Evolutionary conservation across 2,888 invertebrate genomes (phyloP), one percentile per base, ranked within the genome.

Genomic region (Hydropsyche betteni): DNA sequence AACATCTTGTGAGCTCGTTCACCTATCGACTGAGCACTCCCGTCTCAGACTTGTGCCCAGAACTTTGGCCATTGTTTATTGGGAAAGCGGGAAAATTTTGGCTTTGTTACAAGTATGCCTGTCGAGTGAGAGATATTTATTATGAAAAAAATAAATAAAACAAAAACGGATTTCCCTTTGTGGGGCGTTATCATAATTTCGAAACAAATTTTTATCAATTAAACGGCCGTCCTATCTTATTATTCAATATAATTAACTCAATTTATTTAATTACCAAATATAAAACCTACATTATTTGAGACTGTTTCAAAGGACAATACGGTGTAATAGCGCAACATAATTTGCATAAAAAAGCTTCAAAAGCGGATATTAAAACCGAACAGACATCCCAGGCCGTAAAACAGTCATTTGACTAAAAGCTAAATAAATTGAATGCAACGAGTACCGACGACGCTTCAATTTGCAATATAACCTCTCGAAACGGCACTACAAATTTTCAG

Each of bases 1-100:
- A 70, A 70, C 70, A 70, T 70, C 70, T 70, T 70, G 70, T 53
- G 70, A 53, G 70, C 70, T 70, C 70, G 51, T 70, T 70, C 70
- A 70, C 70, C 70, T 70, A 70, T 70, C 70, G 70, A 70, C 70
- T 70, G 53, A 53, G 53, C 53, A 34, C 70, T 53, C 70, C 36
- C 53, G 70, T 70, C 51, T 70, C 53, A 51, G 70, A 53, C 70
- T 70, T 14, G 53, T 52, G 8, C 34, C 64, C 70, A 70, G 70
- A 70, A 70, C 70, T 70, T 70, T 70, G 44, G 53, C 70, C 70
- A 53, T 70, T 70, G 70, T 70, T 70, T 70, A 70, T 70, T 70
- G 64, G 64, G n/a, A 64, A 64, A 36, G 64, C 64, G 34, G 64
- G 33, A 64, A 64, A 64, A 64, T 64, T 64, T 64, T 10, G 36